Evolutionary conservation across 2,888 invertebrate species (phyloP).

Genomic region (Cryptocephalus primarius): DNA sequence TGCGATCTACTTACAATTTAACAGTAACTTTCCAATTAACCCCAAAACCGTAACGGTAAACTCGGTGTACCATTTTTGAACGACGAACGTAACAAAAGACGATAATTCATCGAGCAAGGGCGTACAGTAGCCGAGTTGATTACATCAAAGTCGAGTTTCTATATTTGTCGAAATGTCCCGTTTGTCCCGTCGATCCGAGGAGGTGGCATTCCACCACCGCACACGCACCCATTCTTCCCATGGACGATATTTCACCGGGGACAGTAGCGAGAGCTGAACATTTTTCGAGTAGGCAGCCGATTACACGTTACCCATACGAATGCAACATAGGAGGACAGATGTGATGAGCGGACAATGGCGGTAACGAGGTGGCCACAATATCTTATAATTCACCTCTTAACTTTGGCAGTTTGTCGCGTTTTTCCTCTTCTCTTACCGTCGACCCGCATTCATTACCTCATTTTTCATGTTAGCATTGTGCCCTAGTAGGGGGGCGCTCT

Average conservation of each 20-base stretch:
- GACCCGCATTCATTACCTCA: constrained; percentile 10
- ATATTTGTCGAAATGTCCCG: no score
- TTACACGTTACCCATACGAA: constrained; percentile 14
- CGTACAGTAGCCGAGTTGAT: no score
- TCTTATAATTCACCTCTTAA: constrained; percentile 20
- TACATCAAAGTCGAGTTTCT: no score
- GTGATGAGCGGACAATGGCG: constrained; percentile 29
- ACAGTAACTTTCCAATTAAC: no score
- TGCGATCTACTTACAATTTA: no score
- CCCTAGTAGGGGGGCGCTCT: constrained; percentile 3
- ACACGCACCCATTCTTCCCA: no score
- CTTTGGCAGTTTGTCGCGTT: constrained; percentile 12
- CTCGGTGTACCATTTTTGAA: no score
- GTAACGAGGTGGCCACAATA: constrained; percentile 33
- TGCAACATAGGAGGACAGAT: constrained; percentile 32
- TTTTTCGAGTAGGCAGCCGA: constrained; percentile 12
- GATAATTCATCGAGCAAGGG: no score
- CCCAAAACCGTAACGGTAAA: no score
- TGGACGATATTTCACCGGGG: constrained; percentile 8
- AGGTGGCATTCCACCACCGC: no score
- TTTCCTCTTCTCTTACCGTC: constrained; percentile 10
- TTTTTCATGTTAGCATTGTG: constrained; percentile 9
- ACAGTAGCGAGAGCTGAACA: constrained; percentile 8
- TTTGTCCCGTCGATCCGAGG: no score
- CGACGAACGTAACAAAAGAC: no score